These are phyloP conservation scores for Channa maculata DNA, from an alignment of 2,113 vertebrate species.

Conservation along the genomic window DNA sequence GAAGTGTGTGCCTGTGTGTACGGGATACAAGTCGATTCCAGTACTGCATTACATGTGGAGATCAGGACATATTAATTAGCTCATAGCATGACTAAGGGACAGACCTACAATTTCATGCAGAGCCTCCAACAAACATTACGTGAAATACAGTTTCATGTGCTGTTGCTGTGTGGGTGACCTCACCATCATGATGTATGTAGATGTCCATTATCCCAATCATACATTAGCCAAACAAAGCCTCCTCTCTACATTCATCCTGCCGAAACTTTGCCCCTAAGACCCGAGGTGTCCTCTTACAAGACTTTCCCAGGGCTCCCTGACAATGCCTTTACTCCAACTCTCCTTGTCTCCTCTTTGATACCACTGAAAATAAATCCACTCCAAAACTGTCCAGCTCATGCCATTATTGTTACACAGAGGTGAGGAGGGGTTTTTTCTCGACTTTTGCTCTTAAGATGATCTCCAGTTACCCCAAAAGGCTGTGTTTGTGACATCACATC, in stretches of 20 bases:
- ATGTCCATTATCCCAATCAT: constrained; percentile 66
- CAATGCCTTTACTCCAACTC: constrained; percentile 77
- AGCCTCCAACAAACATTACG: no score
- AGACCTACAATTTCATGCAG: no score
- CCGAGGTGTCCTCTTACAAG: constrained; percentile 69
- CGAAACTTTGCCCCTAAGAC: constrained; percentile 65
- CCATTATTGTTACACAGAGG: constrained; percentile 44
- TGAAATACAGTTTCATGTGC: no score
- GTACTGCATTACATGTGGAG: no score
- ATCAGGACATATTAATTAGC: no score
- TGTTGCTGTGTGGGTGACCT: constrained; percentile 56
- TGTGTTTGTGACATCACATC: constrained; percentile 62
- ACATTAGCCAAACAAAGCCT: constrained; percentile 66
- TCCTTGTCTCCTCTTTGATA: constrained; percentile 64
- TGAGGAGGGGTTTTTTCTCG: constrained; percentile 7
- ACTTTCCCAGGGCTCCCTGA: constrained; percentile 72
- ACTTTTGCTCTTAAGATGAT: constrained; percentile 58
- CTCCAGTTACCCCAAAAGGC: constrained; percentile 73
- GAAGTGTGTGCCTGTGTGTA: no score
- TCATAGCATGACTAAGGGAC: no score
- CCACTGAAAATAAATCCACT: constrained; percentile 61
- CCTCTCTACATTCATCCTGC: constrained; percentile 64
- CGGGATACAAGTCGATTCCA: no score
- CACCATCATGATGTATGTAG: constrained; percentile 62
- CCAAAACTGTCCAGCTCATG: constrained; percentile 59